Percentiles rank a stretch among this genome's conserved stretches.
phyloP scores from a whole-genome alignment of 2,113 vertebrate species.

The Poeciliopsis retropinna region DNA sequence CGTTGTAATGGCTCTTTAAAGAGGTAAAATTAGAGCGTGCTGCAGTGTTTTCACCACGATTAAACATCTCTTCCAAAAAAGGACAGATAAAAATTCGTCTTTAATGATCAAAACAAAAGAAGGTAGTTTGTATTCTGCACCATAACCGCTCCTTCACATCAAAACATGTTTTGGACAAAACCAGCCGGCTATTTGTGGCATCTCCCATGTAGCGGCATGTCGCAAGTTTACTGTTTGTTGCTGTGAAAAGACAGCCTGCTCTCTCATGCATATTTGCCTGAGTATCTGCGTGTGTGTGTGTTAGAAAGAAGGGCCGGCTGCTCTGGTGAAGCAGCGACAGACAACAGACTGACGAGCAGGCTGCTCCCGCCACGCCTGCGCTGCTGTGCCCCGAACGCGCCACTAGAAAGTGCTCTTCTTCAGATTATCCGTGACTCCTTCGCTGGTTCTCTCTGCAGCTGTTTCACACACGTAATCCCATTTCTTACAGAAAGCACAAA shows the following conservation, averaged over 20 bases:
- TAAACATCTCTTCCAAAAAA: slow-evolving; percentile 8
- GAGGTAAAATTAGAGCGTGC: slow-evolving; percentile 29
- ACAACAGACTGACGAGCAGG: slow-evolving; percentile 64
- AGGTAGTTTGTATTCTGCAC: background rate
- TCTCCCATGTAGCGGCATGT: slow-evolving; percentile 66
- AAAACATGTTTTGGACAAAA: slow-evolving; percentile 65
- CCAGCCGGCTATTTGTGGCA: slow-evolving; percentile 55
- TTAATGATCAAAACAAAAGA: slow-evolving; percentile 24
- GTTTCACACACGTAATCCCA: slow-evolving; percentile 27
- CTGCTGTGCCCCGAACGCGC: slow-evolving; percentile 81
- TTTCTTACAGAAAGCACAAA: slow-evolving; percentile 20
- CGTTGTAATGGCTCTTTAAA: slow-evolving; percentile 68
- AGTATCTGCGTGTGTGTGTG: slow-evolving; percentile 24
- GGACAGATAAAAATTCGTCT: background rate
- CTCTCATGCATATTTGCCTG: slow-evolving; percentile 28
- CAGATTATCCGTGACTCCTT: slow-evolving; percentile 80
- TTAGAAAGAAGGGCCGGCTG: slow-evolving; percentile 55
- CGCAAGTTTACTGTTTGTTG: slow-evolving; percentile 53
- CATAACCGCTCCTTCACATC: slow-evolving; percentile 37
- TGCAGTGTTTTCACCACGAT: slow-evolving; percentile 20
- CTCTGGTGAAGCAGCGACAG: slow-evolving; percentile 60
- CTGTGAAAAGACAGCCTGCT: slow-evolving; percentile 61
- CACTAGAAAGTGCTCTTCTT: slow-evolving; percentile 94
- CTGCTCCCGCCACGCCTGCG: slow-evolving; percentile 59
- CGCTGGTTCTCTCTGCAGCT: slow-evolving; percentile 7